Percentiles rank a stretch among this genome's conserved stretches.
Conservation (phyloP, 2,113 vertebrate genomes). For the Oreotrochilus melanogaster region DNA sequence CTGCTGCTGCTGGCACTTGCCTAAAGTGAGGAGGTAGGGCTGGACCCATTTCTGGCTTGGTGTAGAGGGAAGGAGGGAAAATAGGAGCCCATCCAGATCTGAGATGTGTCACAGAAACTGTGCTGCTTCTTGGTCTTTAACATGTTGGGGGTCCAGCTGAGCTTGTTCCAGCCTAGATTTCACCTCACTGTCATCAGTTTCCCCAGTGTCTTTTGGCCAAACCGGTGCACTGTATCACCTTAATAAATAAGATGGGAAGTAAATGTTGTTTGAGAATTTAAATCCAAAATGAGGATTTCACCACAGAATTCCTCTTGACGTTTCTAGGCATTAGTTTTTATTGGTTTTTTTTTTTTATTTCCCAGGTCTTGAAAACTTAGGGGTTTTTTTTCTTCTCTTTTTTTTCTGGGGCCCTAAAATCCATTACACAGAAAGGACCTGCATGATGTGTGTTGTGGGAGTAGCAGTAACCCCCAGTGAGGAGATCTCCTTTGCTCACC, state of each 20-base stretch:
- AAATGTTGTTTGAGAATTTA: background rate
- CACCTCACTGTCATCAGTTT: background rate
- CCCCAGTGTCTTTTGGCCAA: background rate
- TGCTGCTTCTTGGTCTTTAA: background rate
- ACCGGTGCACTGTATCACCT: background rate
- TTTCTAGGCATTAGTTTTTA: too few species aligned
- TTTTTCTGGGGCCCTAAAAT: background rate
- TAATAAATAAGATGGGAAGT: background rate
- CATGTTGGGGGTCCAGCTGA: background rate
- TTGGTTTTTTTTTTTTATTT: too few species aligned
- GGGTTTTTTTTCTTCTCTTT: fast-evolving
- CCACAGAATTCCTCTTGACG: background rate
- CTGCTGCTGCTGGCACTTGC: background rate
- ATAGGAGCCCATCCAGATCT: background rate
- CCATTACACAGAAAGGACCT: background rate
- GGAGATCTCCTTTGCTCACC: background rate
- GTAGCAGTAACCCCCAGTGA: background rate
- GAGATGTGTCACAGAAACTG: background rate
- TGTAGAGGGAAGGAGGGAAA: background rate
- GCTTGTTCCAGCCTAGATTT: background rate
- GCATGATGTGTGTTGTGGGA: background rate
- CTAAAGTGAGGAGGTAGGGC: background rate
- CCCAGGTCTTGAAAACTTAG: background rate
- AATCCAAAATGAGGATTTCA: background rate
- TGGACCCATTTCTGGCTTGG: background rate